Conservation (phyloP, 2,113 vertebrate species). For the Nipponia nippon region DNA sequence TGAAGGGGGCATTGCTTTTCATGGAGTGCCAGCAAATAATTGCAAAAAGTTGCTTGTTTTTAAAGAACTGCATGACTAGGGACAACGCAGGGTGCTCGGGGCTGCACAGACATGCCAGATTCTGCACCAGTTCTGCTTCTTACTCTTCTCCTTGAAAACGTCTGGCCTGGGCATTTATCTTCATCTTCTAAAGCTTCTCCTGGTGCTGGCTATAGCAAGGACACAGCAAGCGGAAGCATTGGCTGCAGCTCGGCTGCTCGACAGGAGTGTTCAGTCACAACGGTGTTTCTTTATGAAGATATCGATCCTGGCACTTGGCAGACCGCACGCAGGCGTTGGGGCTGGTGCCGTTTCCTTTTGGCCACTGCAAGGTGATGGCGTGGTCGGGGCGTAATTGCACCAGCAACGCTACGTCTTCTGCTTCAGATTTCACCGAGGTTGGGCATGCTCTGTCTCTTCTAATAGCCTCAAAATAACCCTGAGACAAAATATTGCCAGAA, state of each 20-base stretch:
- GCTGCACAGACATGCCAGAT: not conserved
- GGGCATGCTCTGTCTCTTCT: not conserved
- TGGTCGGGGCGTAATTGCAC: not conserved
- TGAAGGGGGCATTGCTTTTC: conserved; percentile 29
- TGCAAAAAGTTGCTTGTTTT: conserved; percentile 17
- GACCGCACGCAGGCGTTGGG: rapidly evolving
- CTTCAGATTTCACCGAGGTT: not conserved
- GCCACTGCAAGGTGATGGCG: rapidly evolving
- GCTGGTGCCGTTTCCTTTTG: not conserved
- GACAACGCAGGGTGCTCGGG: rapidly evolving
- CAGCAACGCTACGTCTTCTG: not conserved
- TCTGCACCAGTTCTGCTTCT: not conserved
- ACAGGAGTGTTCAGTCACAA: not conserved
- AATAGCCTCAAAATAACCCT: not conserved
- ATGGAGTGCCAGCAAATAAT: conserved; percentile 16
- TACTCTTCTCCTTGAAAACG: not conserved
- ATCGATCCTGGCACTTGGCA: not conserved
- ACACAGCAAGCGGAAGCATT: not conserved
- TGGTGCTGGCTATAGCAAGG: not conserved
- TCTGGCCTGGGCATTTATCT: not conserved
- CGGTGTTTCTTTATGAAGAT: not conserved
- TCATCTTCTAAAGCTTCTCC: not conserved
- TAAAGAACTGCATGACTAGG: not conserved
- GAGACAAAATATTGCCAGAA: not conserved
- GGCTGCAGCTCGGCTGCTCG: not conserved